phyloP scores from a whole-genome alignment of 2,888 invertebrate species.

The Caenorhabditis sinica region DNA sequence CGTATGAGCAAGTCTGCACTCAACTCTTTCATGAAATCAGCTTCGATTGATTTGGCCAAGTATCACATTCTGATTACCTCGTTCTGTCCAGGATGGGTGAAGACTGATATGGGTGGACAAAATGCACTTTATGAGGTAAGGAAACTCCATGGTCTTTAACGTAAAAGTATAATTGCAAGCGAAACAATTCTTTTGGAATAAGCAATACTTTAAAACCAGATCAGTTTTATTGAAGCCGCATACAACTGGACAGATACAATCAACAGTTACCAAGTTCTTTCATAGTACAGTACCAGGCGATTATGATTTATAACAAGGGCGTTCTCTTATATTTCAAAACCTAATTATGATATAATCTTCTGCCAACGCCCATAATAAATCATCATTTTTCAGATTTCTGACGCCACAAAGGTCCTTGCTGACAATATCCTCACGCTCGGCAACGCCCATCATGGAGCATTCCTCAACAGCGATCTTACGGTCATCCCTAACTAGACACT shows the following conservation, averaged over 20 bases:
- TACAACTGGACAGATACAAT: no score
- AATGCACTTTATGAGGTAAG: constrained; percentile 66
- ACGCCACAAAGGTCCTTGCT: constrained; percentile 44
- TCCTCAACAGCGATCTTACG: constrained; percentile 33
- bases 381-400: constrained; percentile 50
- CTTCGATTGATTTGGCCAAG: constrained; percentile 63
- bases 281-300: no score
- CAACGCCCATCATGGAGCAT: constrained; percentile 57
- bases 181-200: no score
- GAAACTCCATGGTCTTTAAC: no score
- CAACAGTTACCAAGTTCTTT: no score
- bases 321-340: background rate
- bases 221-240: no score
- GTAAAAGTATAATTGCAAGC: no score
- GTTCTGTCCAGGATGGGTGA: constrained; percentile 76
- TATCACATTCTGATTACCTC: constrained; percentile 68
- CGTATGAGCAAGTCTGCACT: constrained; percentile 74
- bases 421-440: constrained; percentile 48
- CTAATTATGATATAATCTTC: background rate
- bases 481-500: constrained; percentile 55
- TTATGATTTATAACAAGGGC: background rate
- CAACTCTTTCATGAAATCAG: constrained; percentile 73
- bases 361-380: background rate
- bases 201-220: no score
- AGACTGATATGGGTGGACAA: constrained; percentile 78